Evolutionary conservation across 2,113 vertebrate species (phyloP), one percentile per base, ranked within the genome.

Genomic region (Ciconia maguari): DNA sequence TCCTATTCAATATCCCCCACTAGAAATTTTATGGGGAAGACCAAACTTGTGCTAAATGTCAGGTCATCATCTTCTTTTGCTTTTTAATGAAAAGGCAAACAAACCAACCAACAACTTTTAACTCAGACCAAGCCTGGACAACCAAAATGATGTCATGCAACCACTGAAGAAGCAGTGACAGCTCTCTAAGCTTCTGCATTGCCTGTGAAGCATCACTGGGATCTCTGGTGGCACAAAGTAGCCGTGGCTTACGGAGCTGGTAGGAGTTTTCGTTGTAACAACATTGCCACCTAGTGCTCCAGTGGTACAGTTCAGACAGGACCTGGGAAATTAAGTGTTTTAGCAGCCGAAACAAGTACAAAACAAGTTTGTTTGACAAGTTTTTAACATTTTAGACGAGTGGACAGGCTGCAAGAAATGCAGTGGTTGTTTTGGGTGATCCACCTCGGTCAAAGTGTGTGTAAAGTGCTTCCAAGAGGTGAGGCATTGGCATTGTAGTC

Each of bases 241-340:
- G 14, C 55, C 4, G 12, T 24, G 60, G 41, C 20, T 61, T 3
- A 3, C 1, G 2, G 49, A 66, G 62, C 71, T 25, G 49, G 42
- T 49, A 38, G 44, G 25, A 60, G 46, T 55, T 96, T 98, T 98
- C 75, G 24, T 98, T 97, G 97, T 97, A 95, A 75, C 98, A 98
- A 98, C 91, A 98, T 84, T 98, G 98, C 98, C 98, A 98, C 98
- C 98, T 98, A 98, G 97, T 97, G 98, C 90, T 96, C 58, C 51
- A n/a, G 34, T 3, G 1, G 13, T 7, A 69, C 91, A 91, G 11
- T 72, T 94, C 87, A 76, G 20, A 46, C 44, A 38, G n/a, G 21
- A 30, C 48, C 32, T 4, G 42, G 20, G 54, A 64, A 87, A 61
- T 7, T 0, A 6, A 0, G 15, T 1, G 34, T 3, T 79, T 61